These are phyloP conservation scores for Coptodon rendalli DNA, from an alignment of 2,113 vertebrate genomes.

Conservation along the genomic window DNA sequence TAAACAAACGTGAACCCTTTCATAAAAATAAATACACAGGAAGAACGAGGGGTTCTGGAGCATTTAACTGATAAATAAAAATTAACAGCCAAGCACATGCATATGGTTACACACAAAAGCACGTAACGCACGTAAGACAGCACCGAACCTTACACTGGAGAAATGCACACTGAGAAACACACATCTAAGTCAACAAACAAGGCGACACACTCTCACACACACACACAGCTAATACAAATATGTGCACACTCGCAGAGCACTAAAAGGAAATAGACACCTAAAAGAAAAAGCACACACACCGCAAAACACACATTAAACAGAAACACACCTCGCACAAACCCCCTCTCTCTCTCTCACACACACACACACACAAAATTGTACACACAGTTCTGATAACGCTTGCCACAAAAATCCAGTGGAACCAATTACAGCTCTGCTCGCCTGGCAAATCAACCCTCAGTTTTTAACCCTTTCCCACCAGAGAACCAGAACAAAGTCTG, in stretches of 20 bases:
- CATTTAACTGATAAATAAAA: neutral
- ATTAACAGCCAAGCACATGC: neutral
- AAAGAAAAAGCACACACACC: neutral
- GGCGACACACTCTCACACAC: neutral
- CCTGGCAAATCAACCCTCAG: conserved; percentile 22
- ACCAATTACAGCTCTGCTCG: conserved; percentile 43
- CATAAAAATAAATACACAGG: neutral
- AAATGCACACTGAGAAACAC: neutral
- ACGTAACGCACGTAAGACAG: neutral
- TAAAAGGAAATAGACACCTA: neutral
- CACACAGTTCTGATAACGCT: conserved; percentile 29
- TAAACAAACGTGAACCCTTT: neutral
- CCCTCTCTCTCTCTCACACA: neutral
- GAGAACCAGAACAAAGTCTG: conserved; percentile 8
- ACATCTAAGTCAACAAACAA: neutral
- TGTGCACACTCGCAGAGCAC: neutral
- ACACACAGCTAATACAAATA: neutral
- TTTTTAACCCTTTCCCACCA: conserved; percentile 36
- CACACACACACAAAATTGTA: neutral
- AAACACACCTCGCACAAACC: neutral
- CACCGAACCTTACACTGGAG: neutral
- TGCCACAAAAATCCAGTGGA: conserved; percentile 50
- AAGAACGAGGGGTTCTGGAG: accelerated
- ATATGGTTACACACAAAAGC: neutral
- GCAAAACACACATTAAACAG: neutral